Conservation (phyloP, 2,888 invertebrate genomes). For the Oasisia sp. region DNA sequence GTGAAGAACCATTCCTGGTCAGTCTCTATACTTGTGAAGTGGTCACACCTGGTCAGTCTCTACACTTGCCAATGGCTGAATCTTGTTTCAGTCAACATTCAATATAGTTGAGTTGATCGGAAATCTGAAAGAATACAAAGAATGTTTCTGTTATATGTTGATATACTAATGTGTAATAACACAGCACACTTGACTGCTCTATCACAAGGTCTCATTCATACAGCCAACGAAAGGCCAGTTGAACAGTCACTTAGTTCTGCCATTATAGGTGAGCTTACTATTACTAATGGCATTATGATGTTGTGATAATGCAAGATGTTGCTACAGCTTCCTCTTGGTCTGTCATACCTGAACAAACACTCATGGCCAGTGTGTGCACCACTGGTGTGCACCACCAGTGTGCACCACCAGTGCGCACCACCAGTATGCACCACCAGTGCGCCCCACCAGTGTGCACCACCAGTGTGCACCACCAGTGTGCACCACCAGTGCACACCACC, state of each 20-base stretch:
- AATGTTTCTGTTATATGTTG: not conserved
- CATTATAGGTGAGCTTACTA: not conserved
- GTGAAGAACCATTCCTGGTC: no score
- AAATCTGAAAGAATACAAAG: slow-evolving; percentile 3
- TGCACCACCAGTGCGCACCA: not conserved
- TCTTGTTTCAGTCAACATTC: not conserved
- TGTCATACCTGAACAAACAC: not conserved
- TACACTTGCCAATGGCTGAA: not conserved
- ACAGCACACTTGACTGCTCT: not conserved
- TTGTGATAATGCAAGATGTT: not conserved
- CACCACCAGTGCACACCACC: not conserved
- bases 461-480: not conserved
- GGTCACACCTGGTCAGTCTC: not conserved
- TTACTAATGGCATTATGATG: not conserved
- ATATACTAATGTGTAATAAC: not conserved
- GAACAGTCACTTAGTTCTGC: not conserved
- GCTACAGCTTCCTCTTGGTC: not conserved
- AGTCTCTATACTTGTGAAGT: no score
- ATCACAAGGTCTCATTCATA: not conserved
- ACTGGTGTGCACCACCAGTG: not conserved
- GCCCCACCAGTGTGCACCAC: no score
- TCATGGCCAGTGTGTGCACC: not conserved
- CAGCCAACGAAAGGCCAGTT: not conserved
- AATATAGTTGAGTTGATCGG: not conserved
- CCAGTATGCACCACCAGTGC: not conserved